A percentile compares a stretch with the other conserved stretches of the same genome.
Conservation (phyloP, 2,113 vertebrate species). For the Chlorodrepanis virens region DNA sequence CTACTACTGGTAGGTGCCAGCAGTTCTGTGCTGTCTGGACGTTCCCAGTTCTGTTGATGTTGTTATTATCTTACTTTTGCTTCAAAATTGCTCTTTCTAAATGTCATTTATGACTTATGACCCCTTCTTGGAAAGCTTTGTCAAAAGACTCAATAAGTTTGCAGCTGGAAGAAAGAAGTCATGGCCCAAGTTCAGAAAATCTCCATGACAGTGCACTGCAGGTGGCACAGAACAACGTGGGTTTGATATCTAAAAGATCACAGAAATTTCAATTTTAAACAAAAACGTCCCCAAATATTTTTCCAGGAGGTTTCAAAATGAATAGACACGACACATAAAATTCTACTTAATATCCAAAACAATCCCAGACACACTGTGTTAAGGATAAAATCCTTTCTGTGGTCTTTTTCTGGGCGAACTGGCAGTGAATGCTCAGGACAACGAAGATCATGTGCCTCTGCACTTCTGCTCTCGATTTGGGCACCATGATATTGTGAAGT, state of each 20-base stretch:
- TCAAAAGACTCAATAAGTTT: not conserved
- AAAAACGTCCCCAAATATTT: not conserved
- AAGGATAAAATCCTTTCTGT: not conserved
- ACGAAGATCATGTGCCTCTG: conserved; percentile 89
- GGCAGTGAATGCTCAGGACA: conserved; percentile 91
- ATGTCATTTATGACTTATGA: not conserved
- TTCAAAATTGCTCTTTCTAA: not conserved
- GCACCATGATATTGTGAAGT: conserved; percentile 83
- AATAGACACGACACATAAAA: not conserved
- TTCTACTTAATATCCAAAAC: not conserved
- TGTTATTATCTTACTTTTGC: not conserved
- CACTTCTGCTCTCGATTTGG: conserved; percentile 94
- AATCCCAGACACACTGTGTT: not conserved
- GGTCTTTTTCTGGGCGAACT: not conserved
- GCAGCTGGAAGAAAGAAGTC: not conserved
- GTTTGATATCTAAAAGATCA: not conserved
- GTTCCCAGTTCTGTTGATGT: not conserved
- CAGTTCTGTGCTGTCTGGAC: not conserved
- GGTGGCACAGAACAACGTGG: not conserved
- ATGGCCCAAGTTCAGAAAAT: not conserved
- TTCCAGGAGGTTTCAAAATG: not conserved
- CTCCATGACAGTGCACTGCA: not conserved
- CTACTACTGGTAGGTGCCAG: fast-evolving
- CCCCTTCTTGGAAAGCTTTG: not conserved
- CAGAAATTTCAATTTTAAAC: not conserved